Evolutionary conservation across 1,140 invertebrate genomes (phyloP).

Genomic region (Drosophila punjabiensis): DNA sequence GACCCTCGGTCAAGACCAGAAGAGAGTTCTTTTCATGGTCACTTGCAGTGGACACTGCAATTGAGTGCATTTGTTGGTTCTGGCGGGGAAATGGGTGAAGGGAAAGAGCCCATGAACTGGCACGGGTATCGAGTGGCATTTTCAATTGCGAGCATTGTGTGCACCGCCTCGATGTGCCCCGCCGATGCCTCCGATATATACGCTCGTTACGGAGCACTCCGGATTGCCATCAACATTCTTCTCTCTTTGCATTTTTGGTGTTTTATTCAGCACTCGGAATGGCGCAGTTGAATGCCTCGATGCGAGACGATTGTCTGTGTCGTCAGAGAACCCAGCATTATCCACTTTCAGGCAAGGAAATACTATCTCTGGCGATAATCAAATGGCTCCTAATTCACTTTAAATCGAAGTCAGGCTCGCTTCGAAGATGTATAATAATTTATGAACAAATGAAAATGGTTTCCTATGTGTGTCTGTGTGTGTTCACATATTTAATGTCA

Average conservation of each 20-base stretch:
- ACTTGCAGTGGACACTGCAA: slow-evolving; percentile 46
- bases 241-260: slow-evolving; percentile 62
- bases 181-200: background rate
- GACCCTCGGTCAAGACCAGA: slow-evolving; percentile 40
- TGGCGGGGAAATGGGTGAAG: slow-evolving; percentile 4
- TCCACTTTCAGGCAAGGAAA: background rate
- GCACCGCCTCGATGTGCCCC: background rate
- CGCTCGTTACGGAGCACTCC: slow-evolving; percentile 2
- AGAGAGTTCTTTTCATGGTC: slow-evolving; percentile 53
- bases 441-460: slow-evolving; percentile 6
- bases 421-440: background rate
- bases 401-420: background rate
- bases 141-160: slow-evolving; percentile 72
- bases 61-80: slow-evolving; percentile 35
- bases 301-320: slow-evolving; percentile 13
- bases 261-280: slow-evolving; percentile 68
- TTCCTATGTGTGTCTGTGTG: background rate
- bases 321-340: background rate
- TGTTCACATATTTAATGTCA: slow-evolving; percentile 10
- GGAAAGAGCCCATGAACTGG: background rate
- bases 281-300: slow-evolving; percentile 56
- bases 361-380: slow-evolving; percentile 3
- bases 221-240: slow-evolving; percentile 62
- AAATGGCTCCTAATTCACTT: slow-evolving; percentile 9
- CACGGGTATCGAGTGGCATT: slow-evolving; percentile 69